Evolutionary conservation across 2,797 vertebrate genomes (phyloP).

Genomic region (Spheniscus humboldti): DNA sequence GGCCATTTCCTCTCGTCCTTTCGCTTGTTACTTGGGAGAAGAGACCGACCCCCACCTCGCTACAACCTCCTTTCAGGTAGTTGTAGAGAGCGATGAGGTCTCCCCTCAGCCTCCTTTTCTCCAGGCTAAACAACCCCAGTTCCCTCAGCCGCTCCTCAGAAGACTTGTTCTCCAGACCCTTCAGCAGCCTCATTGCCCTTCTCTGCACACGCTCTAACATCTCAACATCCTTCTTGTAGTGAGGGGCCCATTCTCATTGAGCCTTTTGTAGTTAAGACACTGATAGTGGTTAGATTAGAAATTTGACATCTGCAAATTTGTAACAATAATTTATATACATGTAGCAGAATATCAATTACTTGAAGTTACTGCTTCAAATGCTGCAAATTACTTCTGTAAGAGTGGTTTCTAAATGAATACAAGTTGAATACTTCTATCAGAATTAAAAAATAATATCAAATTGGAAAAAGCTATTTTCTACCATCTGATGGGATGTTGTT

Average conservation of each 20-base stretch:
- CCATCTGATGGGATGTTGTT: neutral
- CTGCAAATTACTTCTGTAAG: neutral
- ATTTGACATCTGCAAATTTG: neutral
- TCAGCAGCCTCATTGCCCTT: too few relatives aligned
- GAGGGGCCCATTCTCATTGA: neutral
- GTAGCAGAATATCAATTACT: neutral
- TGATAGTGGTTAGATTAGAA: neutral
- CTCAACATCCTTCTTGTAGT: too few relatives aligned
- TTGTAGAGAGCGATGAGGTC: too few relatives aligned
- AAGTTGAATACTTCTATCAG: neutral
- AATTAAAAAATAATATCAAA: neutral
- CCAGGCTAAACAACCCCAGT: too few relatives aligned
- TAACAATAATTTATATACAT: neutral
- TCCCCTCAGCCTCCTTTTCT: too few relatives aligned
- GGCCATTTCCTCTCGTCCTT: too few relatives aligned
- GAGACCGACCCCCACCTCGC: too few relatives aligned
- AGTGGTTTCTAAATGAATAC: neutral
- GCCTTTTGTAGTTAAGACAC: neutral
- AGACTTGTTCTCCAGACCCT: too few relatives aligned
- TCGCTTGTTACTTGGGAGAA: too few relatives aligned
- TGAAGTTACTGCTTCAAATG: neutral
- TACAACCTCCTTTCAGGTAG: too few relatives aligned
- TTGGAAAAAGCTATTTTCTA: neutral
- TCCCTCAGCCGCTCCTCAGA: too few relatives aligned
- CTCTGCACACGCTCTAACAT: too few relatives aligned